Base-by-base conservation (phyloP, 2,797 vertebrate species). In the Channallabes apus region DNA sequence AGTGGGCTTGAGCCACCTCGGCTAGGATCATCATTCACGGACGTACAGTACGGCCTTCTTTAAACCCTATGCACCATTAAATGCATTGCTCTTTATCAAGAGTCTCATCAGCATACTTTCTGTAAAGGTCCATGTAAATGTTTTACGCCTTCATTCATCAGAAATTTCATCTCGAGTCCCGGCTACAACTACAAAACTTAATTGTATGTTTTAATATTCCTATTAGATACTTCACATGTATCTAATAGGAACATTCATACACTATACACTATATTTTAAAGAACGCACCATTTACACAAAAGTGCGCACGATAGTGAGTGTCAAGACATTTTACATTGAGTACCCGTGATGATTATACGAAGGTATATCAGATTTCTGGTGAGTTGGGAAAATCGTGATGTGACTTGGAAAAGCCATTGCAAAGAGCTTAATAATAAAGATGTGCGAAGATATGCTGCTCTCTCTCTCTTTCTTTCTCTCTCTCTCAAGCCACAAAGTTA, bases 401-500 rank as follows among this genome's bases (percentile, higher is more conserved):
- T 46, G 35, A 41, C 6, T 41, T 80, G 59, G 58, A 62, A 62
- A 79, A 79, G 76, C 6, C 15, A 27, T 27, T 41, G 35, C 35
- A 64, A 41, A 41, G 59, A 27, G 12, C 59, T 27, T 64, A 80
- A 64, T 78, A 78, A 61, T 64, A 46, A 46, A 80, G 59, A 62
- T 27, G 54, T 61, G 77, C 20, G 8, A 62, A n/a, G 77, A 64
- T 46, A 18, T 64, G 59, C 59, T 41, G 32, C 18, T 35, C 75
- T 27, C 67, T 2, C 20, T 41, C 35, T 24, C 35, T 38, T 2
- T 59, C 9, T 35, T 6, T 35, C 7, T 20, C 11, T 68, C 11
- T 5, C n/a, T 64, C 12, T 29, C 59, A 54, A 35, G 32, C 75
- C 73, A 82, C 80, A 82, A 81, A 84, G 84, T 84, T 84, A 80